phyloP scores from a whole-genome alignment of 2,797 vertebrate species.

The Cirrhinus mrigala region DNA sequence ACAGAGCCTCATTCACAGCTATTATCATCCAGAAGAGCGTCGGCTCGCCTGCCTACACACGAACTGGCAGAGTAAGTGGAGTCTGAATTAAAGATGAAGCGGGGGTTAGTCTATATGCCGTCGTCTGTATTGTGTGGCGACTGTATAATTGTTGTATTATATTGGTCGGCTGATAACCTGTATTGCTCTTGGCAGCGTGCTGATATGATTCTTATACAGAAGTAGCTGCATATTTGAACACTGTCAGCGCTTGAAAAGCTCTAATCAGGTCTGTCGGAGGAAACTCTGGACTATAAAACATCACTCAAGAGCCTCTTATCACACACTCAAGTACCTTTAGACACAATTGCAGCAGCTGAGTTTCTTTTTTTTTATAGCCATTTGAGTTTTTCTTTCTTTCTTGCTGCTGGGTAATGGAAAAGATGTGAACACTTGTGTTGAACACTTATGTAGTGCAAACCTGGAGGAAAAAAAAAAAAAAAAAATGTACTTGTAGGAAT shows the following conservation, averaged over 20 bases:
- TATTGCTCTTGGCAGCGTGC: constrained; percentile 24
- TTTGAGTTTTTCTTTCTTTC: neutral
- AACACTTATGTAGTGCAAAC: neutral
- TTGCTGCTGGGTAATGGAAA: neutral
- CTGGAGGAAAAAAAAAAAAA: no score
- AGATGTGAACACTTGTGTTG: neutral
- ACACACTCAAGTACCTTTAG: neutral
- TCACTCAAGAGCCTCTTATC: constrained; percentile 28
- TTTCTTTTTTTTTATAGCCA: neutral
- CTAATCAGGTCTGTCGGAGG: neutral
- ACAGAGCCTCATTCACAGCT: constrained; percentile 58
- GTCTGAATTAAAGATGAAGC: constrained; percentile 39
- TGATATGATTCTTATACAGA: constrained; percentile 37
- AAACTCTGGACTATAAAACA: constrained; percentile 22
- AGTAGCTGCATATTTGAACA: constrained; percentile 8
- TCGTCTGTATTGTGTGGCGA: constrained; percentile 37
- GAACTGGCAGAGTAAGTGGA: constrained; percentile 29
- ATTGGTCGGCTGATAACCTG: constrained; percentile 37
- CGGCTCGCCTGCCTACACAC: constrained; percentile 43
- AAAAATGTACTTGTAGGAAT: neutral
- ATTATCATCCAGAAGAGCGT: constrained; percentile 56
- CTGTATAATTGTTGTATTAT: constrained; percentile 40
- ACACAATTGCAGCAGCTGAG: neutral
- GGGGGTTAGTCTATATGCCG: neutral
- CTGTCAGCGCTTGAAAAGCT: constrained; percentile 14